Evolutionary conservation across 2,113 vertebrate genomes (phyloP), one percentile per base, ranked within the genome.

Genomic region (Pelodiscus sinensis): DNA sequence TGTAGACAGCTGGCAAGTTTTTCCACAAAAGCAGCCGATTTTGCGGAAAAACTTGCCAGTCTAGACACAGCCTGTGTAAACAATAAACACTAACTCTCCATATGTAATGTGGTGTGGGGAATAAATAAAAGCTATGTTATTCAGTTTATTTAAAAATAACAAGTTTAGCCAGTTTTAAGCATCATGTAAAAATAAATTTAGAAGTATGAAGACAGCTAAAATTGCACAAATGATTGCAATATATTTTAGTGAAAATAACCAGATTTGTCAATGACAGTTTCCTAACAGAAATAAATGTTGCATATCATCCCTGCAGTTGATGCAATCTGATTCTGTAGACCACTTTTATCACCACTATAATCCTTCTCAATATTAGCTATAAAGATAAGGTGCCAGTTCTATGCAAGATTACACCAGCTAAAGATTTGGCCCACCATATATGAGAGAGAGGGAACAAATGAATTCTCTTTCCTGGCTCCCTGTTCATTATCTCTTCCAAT

Each of bases 171-270:
- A 44, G 10, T 75, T 75, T 75, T 19, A 75, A 75, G 38, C 38
- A 50, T 50, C 9, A 25, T 24, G 73, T 25, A 44, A 75, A 75
- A 75, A 44, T 75, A 75, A 75, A 75, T 50, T 38, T 75, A 75
- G 22, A 75, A 13, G 73, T 38, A 14, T 50, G 5, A 75, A 75
- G 22, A 75, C 12, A 50, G 21, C 22, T 80, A 71, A 35, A 38
- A 3, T 21, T 2, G 8, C 65, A 73, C 85, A 55, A 16, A 57
- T 15, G 11, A 0, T 1, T 0, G 1, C 19, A 44, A 50, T 1
- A 0, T 21, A 8, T 38, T 77, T 0, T 0, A 19, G 2, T 19
- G 35, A 44, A 44, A 68, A 68, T 35, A 68, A 35, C 31, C n/a
- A 21, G 65, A 8, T 71, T 35, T 71, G n/a, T 44, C 38, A 44